phyloP scores from a whole-genome alignment of 2,113 vertebrate genomes.

The Pelodiscus sinensis region DNA sequence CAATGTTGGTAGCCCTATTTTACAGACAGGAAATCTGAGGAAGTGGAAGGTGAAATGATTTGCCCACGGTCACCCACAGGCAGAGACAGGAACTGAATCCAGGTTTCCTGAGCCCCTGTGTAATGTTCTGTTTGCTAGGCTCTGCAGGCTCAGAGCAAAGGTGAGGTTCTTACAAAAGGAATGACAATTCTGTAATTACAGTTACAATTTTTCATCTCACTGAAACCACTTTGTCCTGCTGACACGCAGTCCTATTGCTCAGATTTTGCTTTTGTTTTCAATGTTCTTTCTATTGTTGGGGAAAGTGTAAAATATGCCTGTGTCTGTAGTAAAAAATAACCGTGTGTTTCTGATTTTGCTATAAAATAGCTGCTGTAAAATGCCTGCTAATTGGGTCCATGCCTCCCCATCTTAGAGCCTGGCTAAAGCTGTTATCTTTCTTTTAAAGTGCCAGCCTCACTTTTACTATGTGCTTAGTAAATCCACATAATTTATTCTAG shows the following conservation, averaged over 20 bases:
- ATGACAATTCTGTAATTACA: not conserved
- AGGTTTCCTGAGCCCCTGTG: not conserved
- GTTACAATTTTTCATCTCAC: not conserved
- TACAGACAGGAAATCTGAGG: not conserved
- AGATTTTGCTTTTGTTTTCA: not conserved
- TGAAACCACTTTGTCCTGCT: not conserved
- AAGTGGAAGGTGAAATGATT: rapidly evolving
- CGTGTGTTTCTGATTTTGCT: not conserved
- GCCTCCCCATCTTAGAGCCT: not conserved
- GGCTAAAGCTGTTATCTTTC: constrained; percentile 13
- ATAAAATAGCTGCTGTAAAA: constrained; percentile 59
- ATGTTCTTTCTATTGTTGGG: not conserved
- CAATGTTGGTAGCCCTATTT: rapidly evolving
- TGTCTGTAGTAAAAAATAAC: constrained; percentile 13
- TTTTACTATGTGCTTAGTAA: constrained; percentile 58
- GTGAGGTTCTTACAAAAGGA: not conserved
- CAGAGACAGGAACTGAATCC: not conserved
- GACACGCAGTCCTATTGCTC: not conserved
- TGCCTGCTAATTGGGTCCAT: not conserved
- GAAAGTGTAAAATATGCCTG: not conserved
- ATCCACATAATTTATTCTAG: constrained; percentile 51
- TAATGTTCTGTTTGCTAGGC: not conserved
- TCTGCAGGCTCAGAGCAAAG: rapidly evolving
- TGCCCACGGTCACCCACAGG: not conserved
- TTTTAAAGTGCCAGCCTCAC: not conserved